phyloP scores from a whole-genome alignment of 2,113 vertebrate genomes.

The Egretta garzetta region DNA sequence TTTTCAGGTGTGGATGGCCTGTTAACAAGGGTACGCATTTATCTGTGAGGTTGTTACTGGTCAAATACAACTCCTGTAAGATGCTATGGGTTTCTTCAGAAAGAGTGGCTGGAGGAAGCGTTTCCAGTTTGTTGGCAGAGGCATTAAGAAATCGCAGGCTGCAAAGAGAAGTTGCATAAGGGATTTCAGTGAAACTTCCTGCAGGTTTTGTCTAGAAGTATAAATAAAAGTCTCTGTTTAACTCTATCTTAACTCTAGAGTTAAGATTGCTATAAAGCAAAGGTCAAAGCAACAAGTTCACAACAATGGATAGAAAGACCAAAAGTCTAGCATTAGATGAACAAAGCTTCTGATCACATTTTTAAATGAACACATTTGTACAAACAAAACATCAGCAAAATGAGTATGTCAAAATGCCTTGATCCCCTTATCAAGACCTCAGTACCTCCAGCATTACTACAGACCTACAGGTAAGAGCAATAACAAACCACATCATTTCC shows the following conservation, averaged over 20 bases:
- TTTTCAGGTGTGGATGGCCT: constrained; percentile 89
- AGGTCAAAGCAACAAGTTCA: neutral
- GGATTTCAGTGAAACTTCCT: neutral
- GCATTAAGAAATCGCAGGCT: constrained; percentile 93
- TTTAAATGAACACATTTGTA: neutral
- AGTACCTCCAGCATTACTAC: neutral
- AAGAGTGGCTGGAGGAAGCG: constrained; percentile 88
- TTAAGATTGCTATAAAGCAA: neutral
- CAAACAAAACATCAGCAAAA: neutral
- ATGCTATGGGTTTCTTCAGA: constrained; percentile 93
- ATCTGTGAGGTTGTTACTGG: constrained; percentile 94
- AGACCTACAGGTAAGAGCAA: neutral
- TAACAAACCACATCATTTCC: neutral
- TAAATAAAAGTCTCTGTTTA: neutral
- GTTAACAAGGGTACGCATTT: constrained; percentile 94
- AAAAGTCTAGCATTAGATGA: neutral
- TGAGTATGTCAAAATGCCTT: accelerated
- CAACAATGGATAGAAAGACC: neutral
- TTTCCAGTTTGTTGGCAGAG: constrained; percentile 96
- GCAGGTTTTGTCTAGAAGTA: neutral
- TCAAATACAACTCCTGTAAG: constrained; percentile 95
- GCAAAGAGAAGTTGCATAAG: constrained; percentile 38
- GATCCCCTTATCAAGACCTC: neutral
- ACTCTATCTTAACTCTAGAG: neutral
- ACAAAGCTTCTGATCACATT: neutral